Evolutionary conservation across 2,113 vertebrate species (phyloP).

Genomic region (Bettongia penicillata): DNA sequence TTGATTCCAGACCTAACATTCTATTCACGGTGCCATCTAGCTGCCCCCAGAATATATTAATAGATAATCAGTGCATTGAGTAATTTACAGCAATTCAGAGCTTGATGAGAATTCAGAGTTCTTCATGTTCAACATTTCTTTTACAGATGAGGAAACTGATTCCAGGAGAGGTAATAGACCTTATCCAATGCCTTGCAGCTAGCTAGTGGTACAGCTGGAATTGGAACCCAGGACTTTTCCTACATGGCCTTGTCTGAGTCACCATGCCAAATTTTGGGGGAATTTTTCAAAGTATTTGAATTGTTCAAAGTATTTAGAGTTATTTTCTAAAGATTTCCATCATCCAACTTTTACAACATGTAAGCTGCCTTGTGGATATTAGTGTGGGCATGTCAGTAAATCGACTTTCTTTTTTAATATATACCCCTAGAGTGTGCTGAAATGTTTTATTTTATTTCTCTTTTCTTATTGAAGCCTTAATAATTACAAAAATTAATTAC

Average conservation of each 20-base stretch:
- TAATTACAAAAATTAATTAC: slow-evolving; percentile 63
- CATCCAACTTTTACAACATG: not conserved
- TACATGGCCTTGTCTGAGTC: not conserved
- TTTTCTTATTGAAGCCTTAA: slow-evolving; percentile 45
- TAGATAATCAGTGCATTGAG: not conserved
- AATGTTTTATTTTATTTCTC: slow-evolving; percentile 28
- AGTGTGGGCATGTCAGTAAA: slow-evolving; percentile 1
- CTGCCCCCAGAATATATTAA: not conserved
- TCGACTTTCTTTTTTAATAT: slow-evolving; percentile 6
- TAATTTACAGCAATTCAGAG: not conserved
- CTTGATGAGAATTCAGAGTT: not conserved
- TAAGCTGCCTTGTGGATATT: not conserved
- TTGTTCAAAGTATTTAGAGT: slow-evolving; percentile 29
- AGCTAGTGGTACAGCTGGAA: not conserved
- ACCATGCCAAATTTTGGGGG: slow-evolving; percentile 10
- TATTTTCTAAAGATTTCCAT: slow-evolving; percentile 18
- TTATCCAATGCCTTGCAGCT: not conserved
- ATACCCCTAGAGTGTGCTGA: slow-evolving; percentile 26
- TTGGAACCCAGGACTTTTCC: not conserved
- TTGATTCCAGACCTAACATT: no score
- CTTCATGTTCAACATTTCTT: not conserved
- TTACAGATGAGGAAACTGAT: not conserved
- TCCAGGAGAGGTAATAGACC: not conserved
- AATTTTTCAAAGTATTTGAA: no score
- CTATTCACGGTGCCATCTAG: not conserved